These are phyloP conservation scores for Phalera bucephala DNA, from an alignment of 2,888 invertebrate genomes.

Conservation along the genomic window DNA sequence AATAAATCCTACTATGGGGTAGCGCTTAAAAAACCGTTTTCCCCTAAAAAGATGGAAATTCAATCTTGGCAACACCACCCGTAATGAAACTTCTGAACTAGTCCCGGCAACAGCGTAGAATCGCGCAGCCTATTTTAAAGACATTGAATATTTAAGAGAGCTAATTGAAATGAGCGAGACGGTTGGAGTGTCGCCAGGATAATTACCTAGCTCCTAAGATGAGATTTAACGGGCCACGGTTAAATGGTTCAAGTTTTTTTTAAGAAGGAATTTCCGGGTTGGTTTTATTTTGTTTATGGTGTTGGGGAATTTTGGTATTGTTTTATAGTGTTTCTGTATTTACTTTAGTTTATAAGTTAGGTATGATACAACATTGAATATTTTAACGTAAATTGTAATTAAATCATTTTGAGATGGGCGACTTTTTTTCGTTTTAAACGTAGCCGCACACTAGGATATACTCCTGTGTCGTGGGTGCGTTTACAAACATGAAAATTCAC, in stretches of 20 bases:
- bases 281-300: background rate
- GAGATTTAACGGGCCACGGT: slow-evolving; percentile 78
- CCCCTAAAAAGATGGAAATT: too few species aligned
- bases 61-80: slow-evolving; percentile 9
- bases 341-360: too few species aligned
- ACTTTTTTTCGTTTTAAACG: too few species aligned
- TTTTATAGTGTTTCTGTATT: background rate
- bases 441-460: too few species aligned
- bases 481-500: too few species aligned
- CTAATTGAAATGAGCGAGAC: slow-evolving; percentile 83
- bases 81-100: slow-evolving; percentile 78
- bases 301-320: background rate
- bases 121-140: slow-evolving; percentile 80
- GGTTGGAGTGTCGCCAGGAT: slow-evolving; percentile 82
- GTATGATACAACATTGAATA: too few species aligned
- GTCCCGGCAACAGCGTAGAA: slow-evolving; percentile 52
- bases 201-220: slow-evolving; percentile 79
- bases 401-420: too few species aligned
- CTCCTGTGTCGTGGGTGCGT: too few species aligned
- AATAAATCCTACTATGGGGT: too few species aligned
- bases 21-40: too few species aligned
- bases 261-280: slow-evolving; percentile 21
- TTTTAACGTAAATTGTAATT: too few species aligned
- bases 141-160: slow-evolving; percentile 83
- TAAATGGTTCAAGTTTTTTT: slow-evolving; percentile 50